These are phyloP conservation scores for Caretta caretta DNA, from an alignment of 2,113 vertebrate genomes.

Conservation along the genomic window DNA sequence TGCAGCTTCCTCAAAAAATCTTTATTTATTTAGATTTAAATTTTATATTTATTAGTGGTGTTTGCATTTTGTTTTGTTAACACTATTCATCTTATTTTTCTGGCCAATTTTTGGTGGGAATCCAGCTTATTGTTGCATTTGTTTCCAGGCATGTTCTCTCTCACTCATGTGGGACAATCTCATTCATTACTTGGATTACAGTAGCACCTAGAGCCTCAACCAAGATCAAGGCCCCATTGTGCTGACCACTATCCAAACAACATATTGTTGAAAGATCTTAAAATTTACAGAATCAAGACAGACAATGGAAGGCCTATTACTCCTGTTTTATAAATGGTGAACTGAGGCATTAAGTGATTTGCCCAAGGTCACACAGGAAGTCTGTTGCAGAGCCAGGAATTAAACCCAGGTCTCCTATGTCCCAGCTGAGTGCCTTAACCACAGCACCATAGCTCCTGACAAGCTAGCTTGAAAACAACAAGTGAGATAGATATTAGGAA, in stretches of 20 bases:
- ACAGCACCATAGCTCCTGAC: too few species aligned
- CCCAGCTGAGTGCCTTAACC: neutral
- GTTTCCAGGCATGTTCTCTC: neutral
- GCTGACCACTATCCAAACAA: neutral
- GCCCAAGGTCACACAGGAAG: neutral
- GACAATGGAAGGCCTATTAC: neutral
- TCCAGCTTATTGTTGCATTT: neutral
- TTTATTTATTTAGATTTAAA: neutral
- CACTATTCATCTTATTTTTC: neutral
- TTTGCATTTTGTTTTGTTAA: neutral
- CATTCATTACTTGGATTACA: neutral
- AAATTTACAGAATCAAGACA: neutral
- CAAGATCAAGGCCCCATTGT: neutral
- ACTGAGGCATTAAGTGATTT: neutral
- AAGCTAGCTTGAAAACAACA: neutral
- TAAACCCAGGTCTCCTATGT: rapidly evolving
- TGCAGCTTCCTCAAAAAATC: neutral
- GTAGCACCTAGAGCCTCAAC: neutral
- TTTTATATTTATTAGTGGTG: neutral
- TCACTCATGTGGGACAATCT: neutral
- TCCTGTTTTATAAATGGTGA: neutral
- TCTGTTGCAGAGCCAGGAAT: neutral
- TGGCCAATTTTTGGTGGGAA: neutral
- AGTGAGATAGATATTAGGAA: too few species aligned
- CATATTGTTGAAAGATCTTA: neutral